Base-by-base conservation (phyloP, 2,113 vertebrate species). In the Garra rufa region DNA sequence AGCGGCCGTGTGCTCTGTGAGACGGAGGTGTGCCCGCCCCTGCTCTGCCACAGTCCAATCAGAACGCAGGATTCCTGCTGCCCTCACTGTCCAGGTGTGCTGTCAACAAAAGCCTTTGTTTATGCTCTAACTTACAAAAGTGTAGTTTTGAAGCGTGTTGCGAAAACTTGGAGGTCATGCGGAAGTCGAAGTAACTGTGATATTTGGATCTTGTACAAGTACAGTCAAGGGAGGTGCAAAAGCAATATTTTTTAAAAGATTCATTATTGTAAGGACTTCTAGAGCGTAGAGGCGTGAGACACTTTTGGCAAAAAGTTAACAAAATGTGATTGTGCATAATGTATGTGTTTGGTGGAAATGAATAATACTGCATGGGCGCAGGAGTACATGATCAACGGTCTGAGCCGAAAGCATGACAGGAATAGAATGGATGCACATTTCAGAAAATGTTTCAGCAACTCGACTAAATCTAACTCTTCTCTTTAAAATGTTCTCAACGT, bases 31-130 rank as follows among this genome's bases (percentile, higher is more conserved):
- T 97, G 96, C 43, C 96, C 96, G 0, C 96, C 96, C 0, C 92
- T 97, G 75, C 96, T 97, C 14, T 97, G 96, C 90, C 95, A 96
- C 90, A 96, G 89, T 83, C 96, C 96, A n/a, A 90, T 94, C 0
- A 95, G 96, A 71, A 95, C 95, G 0, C 96, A 96, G 89, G 96
- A 97, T 85, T 97, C 96, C 81, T 97, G 96, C 90, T 97, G 96
- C 81, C 96, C 96, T 0, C 96, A 96, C 86, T 97, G 96, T 63
- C 91, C 95, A 93, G 96, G 96, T 97, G 92, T 50, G 48, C 4
- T 59, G 14, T 48, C 41, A 65, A 46, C 14, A 6, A 9, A 74
- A 48, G 24, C 19, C 67, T 41, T 11, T 21, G 19, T 69, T 41
- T 69, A 17, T 34, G 19, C 30, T 57, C 17, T 57, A n/a, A 81